Conservation (phyloP, 2,113 vertebrate genomes). For the Nothocercus julius region DNA sequence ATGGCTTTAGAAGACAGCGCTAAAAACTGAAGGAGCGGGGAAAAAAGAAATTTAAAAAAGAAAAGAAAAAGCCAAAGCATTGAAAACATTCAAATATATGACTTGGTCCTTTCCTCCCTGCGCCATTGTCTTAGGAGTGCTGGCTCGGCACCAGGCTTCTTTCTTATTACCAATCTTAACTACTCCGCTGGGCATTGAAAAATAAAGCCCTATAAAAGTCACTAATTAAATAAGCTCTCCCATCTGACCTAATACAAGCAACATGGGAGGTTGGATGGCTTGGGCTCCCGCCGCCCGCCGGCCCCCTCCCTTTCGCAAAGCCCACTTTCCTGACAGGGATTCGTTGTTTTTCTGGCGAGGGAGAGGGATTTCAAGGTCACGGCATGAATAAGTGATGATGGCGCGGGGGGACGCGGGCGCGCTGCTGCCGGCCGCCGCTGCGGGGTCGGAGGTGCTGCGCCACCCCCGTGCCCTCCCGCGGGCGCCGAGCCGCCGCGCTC, state of each 20-base stretch:
- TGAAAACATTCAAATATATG: constrained; percentile 55
- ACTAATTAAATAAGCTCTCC: constrained; percentile 72
- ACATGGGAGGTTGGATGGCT: constrained; percentile 36
- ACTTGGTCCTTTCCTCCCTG: constrained; percentile 32
- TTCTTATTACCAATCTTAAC: constrained; percentile 68
- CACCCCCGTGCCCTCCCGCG: not conserved
- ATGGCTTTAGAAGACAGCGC: constrained; percentile 34
- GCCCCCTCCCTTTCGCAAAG: not conserved
- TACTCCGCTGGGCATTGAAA: constrained; percentile 59
- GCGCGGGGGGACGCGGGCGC: not conserved
- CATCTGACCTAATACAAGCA: constrained; percentile 65
- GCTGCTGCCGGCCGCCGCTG: accelerated
- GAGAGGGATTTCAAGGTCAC: constrained; percentile 74
- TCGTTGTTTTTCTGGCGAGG: constrained; percentile 47
- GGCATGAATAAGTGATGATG: constrained; percentile 68
- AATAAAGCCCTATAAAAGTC: constrained; percentile 70
- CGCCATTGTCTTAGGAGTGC: constrained; percentile 49
- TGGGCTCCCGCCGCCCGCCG: not conserved
- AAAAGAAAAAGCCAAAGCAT: constrained; percentile 28
- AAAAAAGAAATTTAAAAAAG: not conserved
- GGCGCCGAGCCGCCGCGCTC: not conserved
- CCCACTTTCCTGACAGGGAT: constrained; percentile 27
- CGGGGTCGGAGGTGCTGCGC: not conserved
- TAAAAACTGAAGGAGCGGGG: constrained; percentile 26
- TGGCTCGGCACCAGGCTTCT: constrained; percentile 41